Evolutionary conservation across 2,888 invertebrate genomes (phyloP).

Genomic region (Argyresthia goedartella): DNA sequence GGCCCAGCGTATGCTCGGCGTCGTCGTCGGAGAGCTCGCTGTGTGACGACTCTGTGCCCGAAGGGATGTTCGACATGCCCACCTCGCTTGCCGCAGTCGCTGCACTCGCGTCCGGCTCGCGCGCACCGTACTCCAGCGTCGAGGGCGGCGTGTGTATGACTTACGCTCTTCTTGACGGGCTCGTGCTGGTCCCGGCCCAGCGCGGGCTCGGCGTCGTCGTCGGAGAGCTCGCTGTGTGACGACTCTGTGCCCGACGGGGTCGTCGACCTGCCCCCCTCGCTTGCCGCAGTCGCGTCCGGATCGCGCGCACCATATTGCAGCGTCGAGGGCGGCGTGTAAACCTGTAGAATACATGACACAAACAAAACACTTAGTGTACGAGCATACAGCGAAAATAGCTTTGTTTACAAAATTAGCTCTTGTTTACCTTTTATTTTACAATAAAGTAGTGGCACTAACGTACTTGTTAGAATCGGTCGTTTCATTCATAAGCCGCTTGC

Average conservation of each 20-base stretch:
- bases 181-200: constrained; percentile 20
- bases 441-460: too few relatives aligned
- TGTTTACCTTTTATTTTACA: too few relatives aligned
- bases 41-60: constrained; percentile 75
- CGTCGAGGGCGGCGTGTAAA: constrained; percentile 93
- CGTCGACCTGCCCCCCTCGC: constrained; percentile 37
- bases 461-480: too few relatives aligned
- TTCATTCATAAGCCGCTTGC: too few relatives aligned
- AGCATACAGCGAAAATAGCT: too few relatives aligned
- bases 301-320: constrained; percentile 89
- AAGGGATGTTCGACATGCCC: too few relatives aligned
- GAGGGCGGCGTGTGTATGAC: constrained; percentile 77
- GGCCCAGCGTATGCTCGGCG: constrained; percentile 20
- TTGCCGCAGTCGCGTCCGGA: constrained; percentile 35
- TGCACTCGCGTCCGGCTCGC: constrained; percentile 58
- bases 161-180: constrained; percentile 53
- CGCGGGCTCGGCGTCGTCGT: constrained; percentile 41
- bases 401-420: too few relatives aligned
- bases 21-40: constrained; percentile 61
- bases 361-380: too few relatives aligned
- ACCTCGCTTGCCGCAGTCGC: constrained; percentile 31
- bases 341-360: constrained; percentile 34
- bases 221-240: constrained; percentile 55
- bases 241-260: constrained; percentile 80
- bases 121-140: constrained; percentile 88